These are phyloP conservation scores for Colius striatus DNA, from an alignment of 2,113 vertebrate species.

Conservation along the genomic window DNA sequence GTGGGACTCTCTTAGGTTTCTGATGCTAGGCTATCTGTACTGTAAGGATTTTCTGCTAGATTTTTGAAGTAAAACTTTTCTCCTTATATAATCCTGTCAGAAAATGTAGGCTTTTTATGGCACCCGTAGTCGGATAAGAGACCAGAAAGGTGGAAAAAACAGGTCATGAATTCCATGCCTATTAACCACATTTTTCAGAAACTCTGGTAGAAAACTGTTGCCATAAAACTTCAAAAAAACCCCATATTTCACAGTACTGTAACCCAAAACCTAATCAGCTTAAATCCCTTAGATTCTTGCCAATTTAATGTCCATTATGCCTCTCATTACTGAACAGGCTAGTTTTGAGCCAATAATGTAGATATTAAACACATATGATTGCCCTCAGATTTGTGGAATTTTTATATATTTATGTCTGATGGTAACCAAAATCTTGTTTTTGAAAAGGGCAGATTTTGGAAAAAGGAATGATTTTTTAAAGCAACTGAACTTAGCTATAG, in stretches of 20 bases:
- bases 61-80: neutral
- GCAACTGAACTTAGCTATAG: neutral
- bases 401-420: neutral
- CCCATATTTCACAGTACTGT: neutral
- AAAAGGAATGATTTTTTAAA: neutral
- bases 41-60: neutral
- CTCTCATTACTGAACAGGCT: neutral
- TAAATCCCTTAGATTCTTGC: neutral
- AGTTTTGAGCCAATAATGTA: neutral
- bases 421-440: neutral
- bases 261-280: neutral
- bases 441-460: neutral
- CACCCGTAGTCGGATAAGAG: neutral
- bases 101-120: neutral
- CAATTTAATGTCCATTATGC: neutral
- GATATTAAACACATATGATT: neutral
- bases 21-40: neutral
- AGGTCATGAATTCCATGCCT: neutral
- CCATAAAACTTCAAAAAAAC: neutral
- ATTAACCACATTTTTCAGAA: fast-evolving
- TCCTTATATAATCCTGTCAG: neutral
- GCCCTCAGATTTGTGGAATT: neutral
- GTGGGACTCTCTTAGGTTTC: neutral
- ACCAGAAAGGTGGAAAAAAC: neutral
- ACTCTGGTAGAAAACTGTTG: neutral